phyloP scores from a whole-genome alignment of 2,113 vertebrate genomes.

The Poeciliopsis turrubarensis region DNA sequence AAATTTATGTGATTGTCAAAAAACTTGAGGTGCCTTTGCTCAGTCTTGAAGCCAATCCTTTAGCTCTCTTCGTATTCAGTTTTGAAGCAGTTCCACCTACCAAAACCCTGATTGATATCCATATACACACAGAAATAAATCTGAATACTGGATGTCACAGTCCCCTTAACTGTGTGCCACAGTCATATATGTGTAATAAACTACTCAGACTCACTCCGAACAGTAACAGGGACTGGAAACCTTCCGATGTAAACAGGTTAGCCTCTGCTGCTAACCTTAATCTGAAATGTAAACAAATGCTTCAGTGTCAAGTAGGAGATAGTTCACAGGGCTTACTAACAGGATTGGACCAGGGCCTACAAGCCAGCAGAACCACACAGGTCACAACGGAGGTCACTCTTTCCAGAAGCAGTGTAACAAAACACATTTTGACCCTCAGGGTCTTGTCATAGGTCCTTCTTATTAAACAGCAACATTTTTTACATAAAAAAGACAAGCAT shows the following conservation, averaged over 20 bases:
- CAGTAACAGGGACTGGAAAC: conserved; percentile 48
- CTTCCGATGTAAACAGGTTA: conserved; percentile 66
- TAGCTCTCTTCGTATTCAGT: conserved; percentile 30
- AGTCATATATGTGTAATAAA: conserved; percentile 39
- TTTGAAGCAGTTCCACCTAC: conserved; percentile 46
- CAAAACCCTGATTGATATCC: conserved; percentile 51
- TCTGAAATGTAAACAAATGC: conserved; percentile 72
- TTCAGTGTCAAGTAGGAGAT: conserved; percentile 63
- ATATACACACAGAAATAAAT: conserved; percentile 43
- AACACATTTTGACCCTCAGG: conserved; percentile 49
- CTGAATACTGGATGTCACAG: conserved; percentile 24
- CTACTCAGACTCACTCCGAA: conserved; percentile 29
- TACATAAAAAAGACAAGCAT: conserved; percentile 52
- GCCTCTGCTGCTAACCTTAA: conserved; percentile 52
- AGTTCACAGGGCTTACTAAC: conserved; percentile 61
- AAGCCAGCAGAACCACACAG: conserved; percentile 47
- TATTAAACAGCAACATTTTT: conserved; percentile 56
- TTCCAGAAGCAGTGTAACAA: conserved; percentile 56
- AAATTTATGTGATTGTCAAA: conserved; percentile 66
- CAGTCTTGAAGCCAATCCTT: conserved; percentile 27
- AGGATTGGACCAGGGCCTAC: conserved; percentile 62
- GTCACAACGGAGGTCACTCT: conserved; percentile 58
- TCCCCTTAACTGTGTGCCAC: conserved; percentile 34
- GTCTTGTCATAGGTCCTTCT: conserved; percentile 63
- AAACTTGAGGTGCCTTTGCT: conserved; percentile 53